Evolutionary conservation across 1,140 invertebrate genomes (phyloP).

Genomic region (Euura saliciscinereae): DNA sequence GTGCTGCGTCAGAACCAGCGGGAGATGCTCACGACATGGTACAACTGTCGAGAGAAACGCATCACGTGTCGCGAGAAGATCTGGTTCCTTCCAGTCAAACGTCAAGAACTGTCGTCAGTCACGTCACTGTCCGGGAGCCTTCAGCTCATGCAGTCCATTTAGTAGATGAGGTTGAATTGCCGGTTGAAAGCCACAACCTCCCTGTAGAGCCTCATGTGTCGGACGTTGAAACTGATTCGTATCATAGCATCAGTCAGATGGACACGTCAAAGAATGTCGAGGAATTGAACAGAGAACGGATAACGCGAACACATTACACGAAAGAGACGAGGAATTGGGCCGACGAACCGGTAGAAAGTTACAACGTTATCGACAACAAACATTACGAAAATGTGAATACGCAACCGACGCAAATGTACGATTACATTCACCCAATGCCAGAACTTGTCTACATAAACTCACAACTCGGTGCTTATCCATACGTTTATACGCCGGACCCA

Average conservation of each 20-base stretch:
- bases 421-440: conserved; percentile 59
- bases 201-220: background rate
- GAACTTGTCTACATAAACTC: conserved; percentile 63
- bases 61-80: background rate
- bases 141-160: conserved; percentile 30
- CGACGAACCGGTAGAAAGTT: conserved; percentile 32
- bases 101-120: background rate
- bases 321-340: conserved; percentile 29
- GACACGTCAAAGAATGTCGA: background rate
- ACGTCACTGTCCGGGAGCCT: conserved; percentile 29
- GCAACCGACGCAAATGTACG: conserved; percentile 42
- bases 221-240: background rate
- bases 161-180: background rate
- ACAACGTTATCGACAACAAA: conserved; percentile 25
- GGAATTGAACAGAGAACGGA: background rate
- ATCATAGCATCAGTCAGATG: background rate
- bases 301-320: background rate
- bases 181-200: background rate
- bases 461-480: conserved; percentile 47
- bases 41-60: conserved; percentile 7
- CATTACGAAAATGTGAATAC: conserved; percentile 22
- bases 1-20: conserved; percentile 28
- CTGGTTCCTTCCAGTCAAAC: background rate
- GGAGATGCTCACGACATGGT: conserved; percentile 21
- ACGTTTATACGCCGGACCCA: conserved; percentile 40